Conservation (phyloP, 2,888 invertebrate species). For the Trissonchulus latispiculum region DNA sequence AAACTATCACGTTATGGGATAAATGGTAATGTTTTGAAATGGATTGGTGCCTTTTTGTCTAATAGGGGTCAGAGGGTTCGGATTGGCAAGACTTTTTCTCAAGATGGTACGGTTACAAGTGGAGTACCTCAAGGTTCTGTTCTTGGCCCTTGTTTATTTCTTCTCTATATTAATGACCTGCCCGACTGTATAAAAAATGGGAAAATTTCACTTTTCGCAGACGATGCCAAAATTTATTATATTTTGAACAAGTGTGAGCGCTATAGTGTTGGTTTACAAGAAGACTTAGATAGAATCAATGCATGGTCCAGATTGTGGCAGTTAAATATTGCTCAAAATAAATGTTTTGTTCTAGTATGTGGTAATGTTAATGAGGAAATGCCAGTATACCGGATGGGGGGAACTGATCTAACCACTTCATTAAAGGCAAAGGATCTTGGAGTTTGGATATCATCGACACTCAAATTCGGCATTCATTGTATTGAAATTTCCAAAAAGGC, state of each 20-base stretch:
- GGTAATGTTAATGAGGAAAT: background rate
- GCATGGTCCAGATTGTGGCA: background rate
- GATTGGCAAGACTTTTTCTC: background rate
- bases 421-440: background rate
- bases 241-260: background rate
- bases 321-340: background rate
- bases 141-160: constrained; percentile 12
- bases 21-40: background rate
- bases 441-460: background rate
- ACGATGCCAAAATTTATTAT: constrained; percentile 9
- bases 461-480: background rate
- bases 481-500: background rate
- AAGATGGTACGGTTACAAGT: background rate
- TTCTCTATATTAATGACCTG: constrained; percentile 13
- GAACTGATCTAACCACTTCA: background rate
- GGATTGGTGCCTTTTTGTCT: constrained; percentile 6
- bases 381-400: background rate
- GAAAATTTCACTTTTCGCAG: constrained; percentile 1
- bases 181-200: constrained; percentile 1
- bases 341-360: background rate
- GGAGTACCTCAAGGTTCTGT: constrained; percentile 19
- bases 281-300: constrained; percentile 4
- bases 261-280: background rate
- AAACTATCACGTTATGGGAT: background rate
- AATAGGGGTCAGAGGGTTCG: background rate